These are phyloP conservation scores for Palythoa caribaeorum DNA, from an alignment of 92 coral and sea anemone species.

Conservation along the genomic window DNA sequence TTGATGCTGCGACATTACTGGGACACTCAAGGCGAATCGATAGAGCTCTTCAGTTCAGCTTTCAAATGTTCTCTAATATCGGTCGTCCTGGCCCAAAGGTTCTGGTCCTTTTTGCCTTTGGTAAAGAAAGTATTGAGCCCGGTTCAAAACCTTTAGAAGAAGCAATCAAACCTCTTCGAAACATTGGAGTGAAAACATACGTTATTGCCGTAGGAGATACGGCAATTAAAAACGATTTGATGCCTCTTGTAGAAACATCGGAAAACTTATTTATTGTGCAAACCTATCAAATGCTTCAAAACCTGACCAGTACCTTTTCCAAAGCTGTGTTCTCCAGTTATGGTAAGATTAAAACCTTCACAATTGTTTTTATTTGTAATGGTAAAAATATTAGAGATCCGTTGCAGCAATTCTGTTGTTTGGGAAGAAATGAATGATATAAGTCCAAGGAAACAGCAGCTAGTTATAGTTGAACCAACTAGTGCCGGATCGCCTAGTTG, in stretches of 20 bases:
- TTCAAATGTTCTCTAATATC: slow-evolving; percentile 70
- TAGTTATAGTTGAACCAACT: neutral
- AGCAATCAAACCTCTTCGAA: slow-evolving; percentile 64
- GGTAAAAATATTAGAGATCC: neutral
- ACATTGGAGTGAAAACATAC: slow-evolving; percentile 63
- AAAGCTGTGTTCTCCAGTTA: slow-evolving; percentile 66
- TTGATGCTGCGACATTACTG: slow-evolving; percentile 68
- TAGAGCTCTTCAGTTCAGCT: slow-evolving; percentile 80
- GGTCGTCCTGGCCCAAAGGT: slow-evolving; percentile 91
- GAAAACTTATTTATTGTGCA: slow-evolving; percentile 62
- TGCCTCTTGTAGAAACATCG: slow-evolving; percentile 51
- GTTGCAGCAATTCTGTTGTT: no score
- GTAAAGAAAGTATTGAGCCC: slow-evolving; percentile 77
- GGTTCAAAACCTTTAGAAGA: slow-evolving; percentile 78
- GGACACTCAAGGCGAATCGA: slow-evolving; percentile 88
- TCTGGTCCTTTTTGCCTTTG: slow-evolving; percentile 84
- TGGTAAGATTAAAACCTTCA: slow-evolving; percentile 21
- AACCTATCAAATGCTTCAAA: slow-evolving; percentile 56
- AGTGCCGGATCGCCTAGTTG: no score
- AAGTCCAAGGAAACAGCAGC: no score
- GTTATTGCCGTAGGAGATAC: slow-evolving; percentile 73
- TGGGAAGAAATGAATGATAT: no score
- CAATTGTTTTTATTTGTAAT: neutral
- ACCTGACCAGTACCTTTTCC: slow-evolving; percentile 59
- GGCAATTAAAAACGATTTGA: slow-evolving; percentile 53